Conservation (phyloP, 92 coral and sea anemone species). For the Porites rus region DNA sequence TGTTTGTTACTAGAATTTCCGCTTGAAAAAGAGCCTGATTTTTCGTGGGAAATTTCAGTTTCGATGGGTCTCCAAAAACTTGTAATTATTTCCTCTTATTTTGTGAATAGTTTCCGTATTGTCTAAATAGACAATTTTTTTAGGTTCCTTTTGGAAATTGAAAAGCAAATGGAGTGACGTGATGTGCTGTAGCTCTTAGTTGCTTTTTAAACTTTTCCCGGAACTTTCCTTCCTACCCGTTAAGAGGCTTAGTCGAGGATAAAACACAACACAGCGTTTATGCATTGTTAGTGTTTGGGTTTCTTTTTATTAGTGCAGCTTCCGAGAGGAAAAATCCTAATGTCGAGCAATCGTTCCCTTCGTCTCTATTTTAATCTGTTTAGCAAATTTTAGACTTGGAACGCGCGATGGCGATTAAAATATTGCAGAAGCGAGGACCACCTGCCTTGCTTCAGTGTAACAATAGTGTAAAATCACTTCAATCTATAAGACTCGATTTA, state of each 20-base stretch:
- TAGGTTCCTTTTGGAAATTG: constrained; percentile 14
- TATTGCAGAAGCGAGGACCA: constrained; percentile 17
- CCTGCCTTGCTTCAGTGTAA: constrained; percentile 6
- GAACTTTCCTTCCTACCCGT: not conserved
- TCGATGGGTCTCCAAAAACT: not conserved
- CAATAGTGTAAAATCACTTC: not conserved
- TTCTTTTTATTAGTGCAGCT: too few relatives aligned
- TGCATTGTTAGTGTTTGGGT: too few relatives aligned
- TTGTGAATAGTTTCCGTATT: not conserved
- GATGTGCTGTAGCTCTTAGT: not conserved
- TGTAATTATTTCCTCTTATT: not conserved
- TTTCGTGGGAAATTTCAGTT: constrained; percentile 25
- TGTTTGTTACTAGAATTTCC: constrained; percentile 16
- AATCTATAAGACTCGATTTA: not conserved
- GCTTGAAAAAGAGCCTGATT: constrained; percentile 9
- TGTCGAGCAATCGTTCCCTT: too few relatives aligned
- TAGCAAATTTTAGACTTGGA: not conserved
- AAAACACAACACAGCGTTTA: too few relatives aligned
- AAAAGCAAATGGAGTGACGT: constrained; percentile 2
- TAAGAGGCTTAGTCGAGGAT: too few relatives aligned
- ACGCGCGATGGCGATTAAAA: constrained; percentile 19
- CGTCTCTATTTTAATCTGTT: not conserved
- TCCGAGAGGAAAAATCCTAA: too few relatives aligned
- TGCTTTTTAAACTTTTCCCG: not conserved
- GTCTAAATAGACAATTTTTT: not conserved